Evolutionary conservation across 2,888 invertebrate genomes (phyloP).

Genomic region (Rutpela maculata): DNA sequence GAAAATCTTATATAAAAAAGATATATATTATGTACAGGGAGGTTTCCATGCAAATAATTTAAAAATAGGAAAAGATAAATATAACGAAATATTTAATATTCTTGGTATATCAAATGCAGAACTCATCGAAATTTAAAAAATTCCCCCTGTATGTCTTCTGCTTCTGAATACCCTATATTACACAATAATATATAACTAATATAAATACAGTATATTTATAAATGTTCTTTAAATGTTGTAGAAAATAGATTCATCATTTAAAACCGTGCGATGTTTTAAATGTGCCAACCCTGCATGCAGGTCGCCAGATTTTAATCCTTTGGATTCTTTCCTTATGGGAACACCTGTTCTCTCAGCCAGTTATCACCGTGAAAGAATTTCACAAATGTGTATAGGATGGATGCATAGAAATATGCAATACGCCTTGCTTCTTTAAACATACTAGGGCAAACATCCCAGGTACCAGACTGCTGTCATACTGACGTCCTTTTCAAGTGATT

Average conservation of each 20-base stretch:
- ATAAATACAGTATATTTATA: background rate
- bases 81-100: background rate
- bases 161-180: background rate
- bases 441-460: too few species aligned
- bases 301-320: too few species aligned
- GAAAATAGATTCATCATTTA: constrained; percentile 1
- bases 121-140: background rate
- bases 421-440: too few species aligned
- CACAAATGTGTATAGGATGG: too few species aligned
- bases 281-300: too few species aligned
- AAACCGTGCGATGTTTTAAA: too few species aligned
- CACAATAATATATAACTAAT: background rate
- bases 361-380: too few species aligned
- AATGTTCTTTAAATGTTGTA: background rate
- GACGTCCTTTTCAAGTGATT: too few species aligned
- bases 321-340: too few species aligned
- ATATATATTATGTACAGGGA: constrained; percentile 7
- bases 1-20: constrained; percentile 26
- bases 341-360: too few species aligned
- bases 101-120: background rate
- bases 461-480: too few species aligned
- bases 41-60: background rate
- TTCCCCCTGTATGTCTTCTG: background rate
- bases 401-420: too few species aligned
- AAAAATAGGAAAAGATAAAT: background rate